Evolutionary conservation across 2,797 vertebrate genomes (phyloP).

Genomic region (Xenopus petersii): DNA sequence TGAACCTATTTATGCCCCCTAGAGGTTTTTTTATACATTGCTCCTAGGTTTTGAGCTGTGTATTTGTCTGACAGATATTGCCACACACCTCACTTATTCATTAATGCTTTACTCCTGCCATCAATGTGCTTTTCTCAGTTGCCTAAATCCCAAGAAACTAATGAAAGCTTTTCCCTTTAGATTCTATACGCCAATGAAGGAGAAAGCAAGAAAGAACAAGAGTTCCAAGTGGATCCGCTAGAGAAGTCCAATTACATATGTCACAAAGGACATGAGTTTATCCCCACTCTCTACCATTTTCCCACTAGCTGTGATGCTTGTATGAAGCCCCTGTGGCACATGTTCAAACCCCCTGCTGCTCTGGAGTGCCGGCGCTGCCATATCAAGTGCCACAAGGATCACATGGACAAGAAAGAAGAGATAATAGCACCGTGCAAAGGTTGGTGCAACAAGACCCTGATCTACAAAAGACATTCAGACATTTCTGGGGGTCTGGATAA

Average conservation of each 20-base stretch:
- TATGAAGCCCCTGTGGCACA: slow-evolving; percentile 87
- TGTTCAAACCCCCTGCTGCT: slow-evolving; percentile 93
- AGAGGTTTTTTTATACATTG: too few relatives aligned
- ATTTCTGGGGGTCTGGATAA: too few relatives aligned
- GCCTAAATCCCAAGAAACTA: too few relatives aligned
- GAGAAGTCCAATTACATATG: slow-evolving; percentile 86
- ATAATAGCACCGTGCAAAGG: slow-evolving; percentile 91
- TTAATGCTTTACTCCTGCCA: too few relatives aligned
- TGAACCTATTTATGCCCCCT: too few relatives aligned
- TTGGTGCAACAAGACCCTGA: slow-evolving; percentile 44
- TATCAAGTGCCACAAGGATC: slow-evolving; percentile 95
- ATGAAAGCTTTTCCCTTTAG: slow-evolving; percentile 58
- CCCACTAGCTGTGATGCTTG: slow-evolving; percentile 94
- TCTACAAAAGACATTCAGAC: too few relatives aligned
- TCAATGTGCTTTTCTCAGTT: too few relatives aligned
- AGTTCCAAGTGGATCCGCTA: slow-evolving; percentile 73
- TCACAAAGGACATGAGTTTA: slow-evolving; percentile 96
- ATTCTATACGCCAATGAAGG: slow-evolving; percentile 95
- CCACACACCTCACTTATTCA: too few relatives aligned
- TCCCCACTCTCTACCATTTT: slow-evolving; percentile 94
- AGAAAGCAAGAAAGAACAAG: slow-evolving; percentile 90
- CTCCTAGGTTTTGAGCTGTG: too few relatives aligned
- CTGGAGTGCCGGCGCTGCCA: slow-evolving; percentile 94
- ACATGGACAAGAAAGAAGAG: slow-evolving; percentile 91
- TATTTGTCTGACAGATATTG: too few relatives aligned